Evolutionary conservation across 1,140 invertebrate genomes (phyloP).

Genomic region (Lanistes nyassanus): DNA sequence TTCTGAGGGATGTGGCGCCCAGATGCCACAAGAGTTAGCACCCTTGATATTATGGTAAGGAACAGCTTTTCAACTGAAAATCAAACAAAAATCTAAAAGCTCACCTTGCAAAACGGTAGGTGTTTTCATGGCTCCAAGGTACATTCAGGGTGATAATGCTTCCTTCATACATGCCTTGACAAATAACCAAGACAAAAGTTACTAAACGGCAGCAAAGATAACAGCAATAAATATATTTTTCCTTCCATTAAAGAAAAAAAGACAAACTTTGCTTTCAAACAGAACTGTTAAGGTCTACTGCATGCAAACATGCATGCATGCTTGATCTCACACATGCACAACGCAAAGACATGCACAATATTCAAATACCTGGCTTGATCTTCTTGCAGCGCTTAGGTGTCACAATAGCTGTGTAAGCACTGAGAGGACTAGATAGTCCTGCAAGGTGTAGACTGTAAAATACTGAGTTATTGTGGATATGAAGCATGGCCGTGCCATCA

Average conservation of each 20-base stretch:
- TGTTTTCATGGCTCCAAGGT: constrained; percentile 57
- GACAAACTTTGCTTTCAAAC: background rate
- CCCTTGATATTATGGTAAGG: too few relatives aligned
- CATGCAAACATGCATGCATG: too few relatives aligned
- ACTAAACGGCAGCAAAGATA: background rate
- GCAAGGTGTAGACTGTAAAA: constrained; percentile 53
- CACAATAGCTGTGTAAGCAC: constrained; percentile 48
- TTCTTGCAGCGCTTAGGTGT: constrained; percentile 38
- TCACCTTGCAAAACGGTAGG: constrained; percentile 50
- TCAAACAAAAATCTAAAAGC: background rate
- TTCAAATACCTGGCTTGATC: constrained; percentile 30
- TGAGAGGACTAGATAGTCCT: constrained; percentile 44
- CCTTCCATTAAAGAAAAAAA: constrained; percentile 1
- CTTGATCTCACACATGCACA: background rate
- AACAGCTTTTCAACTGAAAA: too few relatives aligned
- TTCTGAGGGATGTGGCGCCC: too few relatives aligned
- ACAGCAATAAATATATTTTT: background rate
- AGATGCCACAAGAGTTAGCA: too few relatives aligned
- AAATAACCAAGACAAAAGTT: background rate
- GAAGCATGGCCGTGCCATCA: constrained; percentile 48
- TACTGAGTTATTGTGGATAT: constrained; percentile 42
- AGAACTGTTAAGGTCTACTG: too few relatives aligned
- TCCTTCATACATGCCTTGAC: constrained; percentile 47
- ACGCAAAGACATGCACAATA: background rate
- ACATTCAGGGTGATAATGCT: constrained; percentile 51